Evolutionary conservation across 2,888 invertebrate genomes (phyloP).

Genomic region (Keiferia lycopersicella): DNA sequence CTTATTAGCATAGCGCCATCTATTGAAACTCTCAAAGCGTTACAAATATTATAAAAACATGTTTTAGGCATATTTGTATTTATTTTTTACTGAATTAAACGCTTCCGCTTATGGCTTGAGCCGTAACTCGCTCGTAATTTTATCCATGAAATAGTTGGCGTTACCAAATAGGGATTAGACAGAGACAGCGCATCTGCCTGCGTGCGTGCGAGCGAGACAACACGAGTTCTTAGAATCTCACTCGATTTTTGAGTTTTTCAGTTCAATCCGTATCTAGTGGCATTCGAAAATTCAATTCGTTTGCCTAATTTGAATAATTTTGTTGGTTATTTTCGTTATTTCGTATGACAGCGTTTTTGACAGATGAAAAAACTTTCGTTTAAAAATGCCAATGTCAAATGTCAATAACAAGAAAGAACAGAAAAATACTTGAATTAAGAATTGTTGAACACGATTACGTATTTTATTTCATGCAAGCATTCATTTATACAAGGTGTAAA

Average conservation of each 20-base stretch:
- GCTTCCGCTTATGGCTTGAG: not conserved
- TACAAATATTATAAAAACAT: too few relatives aligned
- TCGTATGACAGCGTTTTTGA: too few relatives aligned
- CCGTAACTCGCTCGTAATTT: slow-evolving; percentile 66
- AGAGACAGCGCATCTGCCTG: slow-evolving; percentile 47
- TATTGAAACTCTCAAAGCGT: too few relatives aligned
- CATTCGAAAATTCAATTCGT: slow-evolving; percentile 47
- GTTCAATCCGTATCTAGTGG: slow-evolving; percentile 36
- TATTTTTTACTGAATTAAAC: not conserved
- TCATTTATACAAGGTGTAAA: too few relatives aligned
- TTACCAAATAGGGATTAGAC: slow-evolving; percentile 81
- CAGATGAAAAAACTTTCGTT: too few relatives aligned
- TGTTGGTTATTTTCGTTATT: too few relatives aligned
- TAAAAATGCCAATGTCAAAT: slow-evolving; percentile 27
- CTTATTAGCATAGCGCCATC: too few relatives aligned
- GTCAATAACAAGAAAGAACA: slow-evolving; percentile 21
- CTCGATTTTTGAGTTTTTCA: slow-evolving; percentile 62
- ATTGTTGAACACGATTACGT: too few relatives aligned
- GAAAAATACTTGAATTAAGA: not conserved
- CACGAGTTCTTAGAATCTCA: slow-evolving; percentile 21
- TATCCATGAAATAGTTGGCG: slow-evolving; percentile 81
- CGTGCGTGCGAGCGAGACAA: slow-evolving; percentile 48
- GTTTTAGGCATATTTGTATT: too few relatives aligned
- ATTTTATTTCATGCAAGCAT: too few relatives aligned
- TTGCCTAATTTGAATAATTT: slow-evolving; percentile 35